These are phyloP conservation scores for Montipora capitata DNA, from an alignment of 92 coral and sea anemone genomes.

Conservation along the genomic window DNA sequence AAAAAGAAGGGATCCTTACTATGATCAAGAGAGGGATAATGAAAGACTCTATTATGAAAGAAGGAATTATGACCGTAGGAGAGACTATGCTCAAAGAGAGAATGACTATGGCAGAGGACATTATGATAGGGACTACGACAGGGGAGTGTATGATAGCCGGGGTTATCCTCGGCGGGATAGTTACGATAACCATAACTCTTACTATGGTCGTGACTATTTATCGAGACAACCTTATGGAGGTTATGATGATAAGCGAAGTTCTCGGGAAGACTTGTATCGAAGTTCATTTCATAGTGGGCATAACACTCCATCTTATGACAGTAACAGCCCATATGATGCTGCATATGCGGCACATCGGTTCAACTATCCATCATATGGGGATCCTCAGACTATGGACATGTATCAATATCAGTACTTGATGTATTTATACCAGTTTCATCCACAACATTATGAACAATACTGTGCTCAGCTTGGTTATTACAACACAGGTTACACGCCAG, in stretches of 20 bases:
- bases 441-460: slow-evolving; percentile 52
- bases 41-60: slow-evolving; percentile 17
- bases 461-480: slow-evolving; percentile 41
- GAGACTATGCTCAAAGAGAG: slow-evolving; percentile 30
- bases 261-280: slow-evolving; percentile 38
- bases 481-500: slow-evolving; percentile 38
- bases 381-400: slow-evolving; percentile 48
- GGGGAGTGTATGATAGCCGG: slow-evolving; percentile 14
- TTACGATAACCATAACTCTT: slow-evolving; percentile 24
- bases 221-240: slow-evolving; percentile 19
- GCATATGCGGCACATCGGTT: slow-evolving; percentile 51
- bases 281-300: slow-evolving; percentile 44
- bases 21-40: slow-evolving; percentile 31
- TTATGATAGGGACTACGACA: slow-evolving; percentile 49
- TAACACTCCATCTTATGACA: slow-evolving; percentile 32
- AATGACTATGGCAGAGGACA: slow-evolving; percentile 7
- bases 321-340: slow-evolving; percentile 44
- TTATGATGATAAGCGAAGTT: slow-evolving; percentile 21
- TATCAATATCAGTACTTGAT: slow-evolving; percentile 48
- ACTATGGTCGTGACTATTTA: slow-evolving; percentile 23
- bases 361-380: slow-evolving; percentile 61
- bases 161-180: slow-evolving; percentile 23
- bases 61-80: slow-evolving; percentile 2
- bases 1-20: slow-evolving; percentile 28
- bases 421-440: slow-evolving; percentile 41